A percentile compares a stretch with the other conserved stretches of the same genome.
Conservation (phyloP, 2,113 vertebrate genomes). For the Pangasianodon gigas region DNA sequence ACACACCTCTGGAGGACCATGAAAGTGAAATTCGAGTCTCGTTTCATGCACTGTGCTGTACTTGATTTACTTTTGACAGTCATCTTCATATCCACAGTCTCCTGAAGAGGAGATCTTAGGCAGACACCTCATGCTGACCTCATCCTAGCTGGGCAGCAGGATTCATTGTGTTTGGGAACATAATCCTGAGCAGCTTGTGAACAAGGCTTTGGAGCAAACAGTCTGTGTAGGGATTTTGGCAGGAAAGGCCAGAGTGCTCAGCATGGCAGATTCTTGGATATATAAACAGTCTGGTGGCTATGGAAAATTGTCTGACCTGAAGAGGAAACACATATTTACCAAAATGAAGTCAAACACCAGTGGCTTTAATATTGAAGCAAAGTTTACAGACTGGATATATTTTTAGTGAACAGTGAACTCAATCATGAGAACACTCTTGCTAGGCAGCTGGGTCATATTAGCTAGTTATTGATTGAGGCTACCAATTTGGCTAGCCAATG, state of each 20-base stretch:
- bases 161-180: slow-evolving; percentile 48
- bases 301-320: not conserved
- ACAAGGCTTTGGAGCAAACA: slow-evolving; percentile 45
- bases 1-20: not conserved
- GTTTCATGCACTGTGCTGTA: not conserved
- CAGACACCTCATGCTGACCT: slow-evolving; percentile 27
- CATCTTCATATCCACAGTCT: slow-evolving; percentile 46
- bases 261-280: slow-evolving; percentile 19
- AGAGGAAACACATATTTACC: not conserved
- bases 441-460: not conserved
- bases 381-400: not conserved
- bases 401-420: not conserved
- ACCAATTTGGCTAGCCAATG: not conserved
- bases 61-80: slow-evolving; percentile 37
- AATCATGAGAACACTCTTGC: not conserved
- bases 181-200: slow-evolving; percentile 51
- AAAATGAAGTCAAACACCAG: not conserved
- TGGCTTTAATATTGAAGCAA: not conserved
- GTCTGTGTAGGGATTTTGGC: slow-evolving; percentile 30
- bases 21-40: not conserved
- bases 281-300: slow-evolving; percentile 16
- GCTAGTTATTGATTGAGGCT: not conserved
- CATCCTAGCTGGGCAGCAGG: slow-evolving; percentile 32
- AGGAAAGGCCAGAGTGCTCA: slow-evolving; percentile 29
- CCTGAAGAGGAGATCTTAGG: slow-evolving; percentile 25